Percentiles rank a stretch among this genome's conserved stretches.
Evolutionary conservation across 1,140 invertebrate species (phyloP).

Genomic region (silkworm (Bombyx mori)): ASM3026992v2 NC_085108.1:147001-147500

Average conservation of each 20-base stretch:
- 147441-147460: too few relatives aligned
- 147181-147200: constrained; percentile 20
- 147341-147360: too few relatives aligned
- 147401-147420: too few relatives aligned
- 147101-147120: constrained; percentile 24
- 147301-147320: not conserved
- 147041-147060: too few relatives aligned
- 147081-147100: not conserved
- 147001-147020: too few relatives aligned
- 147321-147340: not conserved
- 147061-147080: not conserved
- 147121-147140: constrained; percentile 41
- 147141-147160: constrained; percentile 42
- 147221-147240: constrained; percentile 2
- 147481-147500: too few relatives aligned
- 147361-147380: too few relatives aligned
- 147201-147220: constrained; percentile 16
- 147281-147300: constrained; percentile 37
- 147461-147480: too few relatives aligned
- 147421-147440: too few relatives aligned
- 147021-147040: too few relatives aligned
- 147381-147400: too few relatives aligned
- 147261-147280: constrained; percentile 27
- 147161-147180: constrained; percentile 26
- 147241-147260: constrained; percentile 11